phyloP scores from a whole-genome alignment of 2,113 vertebrate genomes.

The Turnix velox region DNA sequence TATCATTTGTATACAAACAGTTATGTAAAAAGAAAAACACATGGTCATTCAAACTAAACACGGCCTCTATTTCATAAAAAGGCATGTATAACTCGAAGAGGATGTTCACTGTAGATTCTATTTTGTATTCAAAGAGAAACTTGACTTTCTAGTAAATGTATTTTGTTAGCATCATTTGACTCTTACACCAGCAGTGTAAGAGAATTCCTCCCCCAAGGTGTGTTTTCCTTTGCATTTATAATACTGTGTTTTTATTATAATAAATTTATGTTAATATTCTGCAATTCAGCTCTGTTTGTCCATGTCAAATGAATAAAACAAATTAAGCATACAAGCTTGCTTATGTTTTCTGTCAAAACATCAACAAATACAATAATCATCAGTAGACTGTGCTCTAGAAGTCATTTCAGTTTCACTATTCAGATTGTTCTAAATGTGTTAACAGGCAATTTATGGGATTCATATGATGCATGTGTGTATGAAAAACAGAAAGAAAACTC shows the following conservation, averaged over 20 bases:
- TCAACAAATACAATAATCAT: background rate
- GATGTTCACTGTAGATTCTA: slow-evolving; percentile 15
- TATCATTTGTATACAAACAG: slow-evolving; percentile 46
- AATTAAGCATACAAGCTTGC: background rate
- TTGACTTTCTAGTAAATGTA: slow-evolving; percentile 34
- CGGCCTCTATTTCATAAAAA: slow-evolving; percentile 53
- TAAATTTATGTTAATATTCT: slow-evolving; percentile 18
- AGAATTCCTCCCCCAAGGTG: background rate
- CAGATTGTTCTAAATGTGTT: background rate
- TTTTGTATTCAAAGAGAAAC: slow-evolving; percentile 46
- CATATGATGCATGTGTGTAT: background rate
- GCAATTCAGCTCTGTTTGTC: slow-evolving; percentile 40
- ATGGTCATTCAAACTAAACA: slow-evolving; percentile 18
- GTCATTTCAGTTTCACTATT: background rate
- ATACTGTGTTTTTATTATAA: slow-evolving; percentile 31
- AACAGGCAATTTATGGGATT: background rate
- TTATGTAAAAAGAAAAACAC: slow-evolving; percentile 30
- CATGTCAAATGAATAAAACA: background rate
- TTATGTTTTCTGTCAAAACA: background rate
- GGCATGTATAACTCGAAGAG: slow-evolving; percentile 13
- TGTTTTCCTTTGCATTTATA: slow-evolving; percentile 39
- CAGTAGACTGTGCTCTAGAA: background rate
- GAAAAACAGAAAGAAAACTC: background rate
- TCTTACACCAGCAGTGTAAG: slow-evolving; percentile 30
- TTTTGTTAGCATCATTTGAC: slow-evolving; percentile 44